phyloP scores from a whole-genome alignment of 2,888 invertebrate species.

The Melinaea marsaeus region DNA sequence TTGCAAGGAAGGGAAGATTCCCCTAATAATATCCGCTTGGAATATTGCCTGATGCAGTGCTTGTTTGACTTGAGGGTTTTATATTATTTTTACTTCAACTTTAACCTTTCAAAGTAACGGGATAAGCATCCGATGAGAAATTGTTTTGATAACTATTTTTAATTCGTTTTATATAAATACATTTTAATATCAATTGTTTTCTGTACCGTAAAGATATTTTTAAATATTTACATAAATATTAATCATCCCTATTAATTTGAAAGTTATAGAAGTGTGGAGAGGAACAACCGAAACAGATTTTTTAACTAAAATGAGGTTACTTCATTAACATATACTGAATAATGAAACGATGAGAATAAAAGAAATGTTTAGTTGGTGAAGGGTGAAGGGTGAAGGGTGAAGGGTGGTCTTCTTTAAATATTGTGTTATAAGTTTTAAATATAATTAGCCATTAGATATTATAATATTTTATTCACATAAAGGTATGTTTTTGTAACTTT shows the following conservation, averaged over 20 bases:
- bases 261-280: neutral
- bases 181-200: neutral
- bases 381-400: no score
- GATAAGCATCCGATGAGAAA: conserved; percentile 21
- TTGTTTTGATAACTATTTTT: conserved; percentile 21
- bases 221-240: no score
- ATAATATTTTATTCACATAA: no score
- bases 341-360: conserved; percentile 2
- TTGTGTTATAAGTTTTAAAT: no score
- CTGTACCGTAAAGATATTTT: neutral
- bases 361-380: neutral
- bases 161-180: conserved; percentile 4
- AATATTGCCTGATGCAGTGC: conserved; percentile 53
- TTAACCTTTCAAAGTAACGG: conserved; percentile 22
- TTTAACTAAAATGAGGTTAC: neutral
- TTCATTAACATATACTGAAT: conserved; percentile 5
- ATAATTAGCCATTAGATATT: no score
- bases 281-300: neutral
- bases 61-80: conserved; percentile 23
- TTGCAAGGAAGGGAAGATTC: conserved; percentile 57
- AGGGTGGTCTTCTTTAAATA: no score
- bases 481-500: no score
- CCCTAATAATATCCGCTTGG: conserved; percentile 53
- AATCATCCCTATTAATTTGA: neutral
- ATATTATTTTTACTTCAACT: neutral